A percentile compares a stretch with the other conserved stretches of the same genome.
phyloP scores from a whole-genome alignment of 2,888 invertebrate species.

The Drosophila algonquin region DNA sequence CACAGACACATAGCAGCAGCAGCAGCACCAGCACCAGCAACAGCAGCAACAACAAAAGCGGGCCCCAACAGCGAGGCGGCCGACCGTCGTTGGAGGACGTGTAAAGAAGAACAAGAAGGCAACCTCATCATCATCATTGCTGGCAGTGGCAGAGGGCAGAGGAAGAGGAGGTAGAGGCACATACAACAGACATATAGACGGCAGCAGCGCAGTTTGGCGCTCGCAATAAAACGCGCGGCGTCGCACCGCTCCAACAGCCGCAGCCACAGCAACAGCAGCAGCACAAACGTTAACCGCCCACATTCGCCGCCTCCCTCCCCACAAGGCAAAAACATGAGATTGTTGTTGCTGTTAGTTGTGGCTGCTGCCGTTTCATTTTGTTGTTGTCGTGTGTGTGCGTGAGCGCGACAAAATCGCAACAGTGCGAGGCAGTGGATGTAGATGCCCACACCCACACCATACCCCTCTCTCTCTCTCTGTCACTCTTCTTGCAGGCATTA shows the following conservation, averaged over 20 bases:
- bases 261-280: conserved; percentile 2
- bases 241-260: conserved; percentile 56
- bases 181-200: conserved; percentile 16
- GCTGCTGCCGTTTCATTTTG: conserved; percentile 27
- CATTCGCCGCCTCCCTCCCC: conserved; percentile 21
- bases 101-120: conserved; percentile 69
- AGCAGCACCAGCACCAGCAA: conserved; percentile 26
- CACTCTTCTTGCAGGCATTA: conserved; percentile 5
- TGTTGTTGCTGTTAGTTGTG: conserved; percentile 35
- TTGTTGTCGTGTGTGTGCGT: conserved; percentile 9
- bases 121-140: conserved; percentile 61
- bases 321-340: conserved; percentile 39
- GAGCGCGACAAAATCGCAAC: conserved; percentile 40
- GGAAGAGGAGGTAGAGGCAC: conserved; percentile 8
- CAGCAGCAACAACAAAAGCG: conserved; percentile 48
- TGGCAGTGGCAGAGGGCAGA: conserved; percentile 5
- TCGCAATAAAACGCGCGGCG: not conserved
- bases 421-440: conserved; percentile 19
- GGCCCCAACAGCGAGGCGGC: conserved; percentile 46
- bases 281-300: conserved; percentile 49
- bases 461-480: conserved; percentile 17
- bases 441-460: not conserved
- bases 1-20: conserved; percentile 60
- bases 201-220: conserved; percentile 63
- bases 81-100: conserved; percentile 76